Evolutionary conservation across 2,113 vertebrate genomes (phyloP).

Genomic region (Jacana jacana): DNA sequence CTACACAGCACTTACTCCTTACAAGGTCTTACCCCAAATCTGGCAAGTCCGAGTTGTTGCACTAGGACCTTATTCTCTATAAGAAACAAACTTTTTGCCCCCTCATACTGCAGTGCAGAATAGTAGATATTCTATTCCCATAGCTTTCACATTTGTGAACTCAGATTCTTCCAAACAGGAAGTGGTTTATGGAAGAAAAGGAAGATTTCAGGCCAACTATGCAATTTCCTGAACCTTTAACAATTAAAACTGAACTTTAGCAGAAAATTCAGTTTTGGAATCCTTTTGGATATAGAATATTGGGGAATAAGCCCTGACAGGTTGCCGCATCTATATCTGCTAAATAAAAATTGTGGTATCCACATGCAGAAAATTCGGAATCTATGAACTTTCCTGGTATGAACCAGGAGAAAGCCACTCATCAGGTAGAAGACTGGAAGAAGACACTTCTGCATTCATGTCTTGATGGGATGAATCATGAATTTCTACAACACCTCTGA

Average conservation of each 20-base stretch:
- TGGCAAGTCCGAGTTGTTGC: neutral
- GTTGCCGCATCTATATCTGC: neutral
- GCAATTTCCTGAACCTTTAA: constrained; percentile 28
- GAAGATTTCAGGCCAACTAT: constrained; percentile 2
- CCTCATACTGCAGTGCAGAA: neutral
- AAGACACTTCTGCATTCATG: neutral
- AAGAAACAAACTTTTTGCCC: neutral
- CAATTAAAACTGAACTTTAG: constrained; percentile 20
- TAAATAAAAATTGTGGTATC: neutral
- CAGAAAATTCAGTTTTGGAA: neutral
- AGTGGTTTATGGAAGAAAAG: constrained; percentile 17
- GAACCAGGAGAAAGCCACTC: neutral
- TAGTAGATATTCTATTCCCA: neutral
- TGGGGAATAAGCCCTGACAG: neutral
- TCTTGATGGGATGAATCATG: neutral
- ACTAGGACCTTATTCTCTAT: neutral
- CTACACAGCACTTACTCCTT: neutral
- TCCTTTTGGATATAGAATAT: neutral
- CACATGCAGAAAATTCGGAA: neutral
- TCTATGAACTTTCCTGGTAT: neutral
- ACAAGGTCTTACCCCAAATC: neutral
- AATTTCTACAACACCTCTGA: neutral
- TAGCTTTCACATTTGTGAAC: constrained; percentile 29
- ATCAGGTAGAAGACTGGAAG: neutral
- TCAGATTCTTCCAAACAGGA: constrained; percentile 38